Evolutionary conservation across 2,797 vertebrate genomes (phyloP), one percentile per base, ranked within the genome.

Genomic region (Podarcis lilfordi): DNA sequence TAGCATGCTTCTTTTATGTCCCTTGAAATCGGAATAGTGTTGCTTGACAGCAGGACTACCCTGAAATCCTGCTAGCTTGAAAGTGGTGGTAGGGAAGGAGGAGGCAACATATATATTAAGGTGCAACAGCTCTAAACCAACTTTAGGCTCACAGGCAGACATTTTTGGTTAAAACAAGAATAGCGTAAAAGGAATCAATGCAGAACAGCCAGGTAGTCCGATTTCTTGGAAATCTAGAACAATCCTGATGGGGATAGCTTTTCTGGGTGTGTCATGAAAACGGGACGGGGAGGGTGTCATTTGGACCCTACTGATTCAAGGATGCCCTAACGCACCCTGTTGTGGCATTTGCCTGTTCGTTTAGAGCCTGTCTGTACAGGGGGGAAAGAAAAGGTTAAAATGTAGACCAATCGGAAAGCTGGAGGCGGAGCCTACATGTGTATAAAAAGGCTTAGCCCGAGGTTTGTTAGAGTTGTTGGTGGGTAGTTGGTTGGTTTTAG

Each of bases 21-120:
- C 61, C 29, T 78, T 72, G 0, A 89, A 91, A 68, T 4, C 45
- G 23, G 1, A 90, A 85, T 77, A 88, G 87, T 19, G 88, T 61
- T 43, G 0, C 5, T 85, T 91, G n/a, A 4, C 43, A 90, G 29
- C 1, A 0, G 8, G 64, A 82, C 71, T 86, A 68, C 59, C 43
- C 79, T 87, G 45, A 85, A 91, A 91, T 55, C 0, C 59, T 85
- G 19, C 37, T 75, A 61, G 8, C 19, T 23, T 29, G n/a, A 32
- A 80, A 80, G n/a, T 21, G 13, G 50, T 55, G 50, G 13, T 15
- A 15, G 50, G 4, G 23, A 8, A 43, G 5, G 10, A 11, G 25
- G 23, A 55, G 43, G 50, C 15, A 50, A n/a, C 5, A 55, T 43
- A n/a, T 11, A 29, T 15, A 55, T 19, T 19, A 19, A 79, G 32